Evolutionary conservation across 2,888 invertebrate species (phyloP), one percentile per base, ranked within the genome.

Genomic region (Sacculina carcini): DNA sequence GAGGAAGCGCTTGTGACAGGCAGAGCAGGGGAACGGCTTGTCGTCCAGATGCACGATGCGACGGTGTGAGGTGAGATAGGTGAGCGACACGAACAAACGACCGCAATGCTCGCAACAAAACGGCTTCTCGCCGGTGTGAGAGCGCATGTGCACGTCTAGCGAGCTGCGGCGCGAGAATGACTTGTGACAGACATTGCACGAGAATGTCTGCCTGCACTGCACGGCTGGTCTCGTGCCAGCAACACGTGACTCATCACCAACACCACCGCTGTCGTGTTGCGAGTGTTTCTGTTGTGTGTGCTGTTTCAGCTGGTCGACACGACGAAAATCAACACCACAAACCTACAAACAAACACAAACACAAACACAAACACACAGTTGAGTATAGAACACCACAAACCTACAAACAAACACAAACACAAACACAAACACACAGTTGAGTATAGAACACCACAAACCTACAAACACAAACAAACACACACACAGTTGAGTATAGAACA

Each of bases 101-200:
- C 42, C 42, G 26, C 42, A 42, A 16, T 26, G n/a, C 26, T 42
- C 42, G 42, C 42, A 42, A 16, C 42, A 42, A 28, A n/a, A 42
- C n/a, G 42, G 42, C 26, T 28, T 24, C 42, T 42, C 42, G 42
- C 42, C 42, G 7, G 42, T 42, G 42, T 42, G 42, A 14, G 28
- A 24, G 42, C 42, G 42, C 42, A n/a, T 24, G 42, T 42, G 42
- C 42, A 42, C 42, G n/a, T 42, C 28, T 12, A 42, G 42, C 26
- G 42, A 42, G n/a, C 16, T 28, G 26, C 28, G 26, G 26, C 42
- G 42, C 42, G 28, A 26, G 42, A 26, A 42, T 9, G 42, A 42
- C 42, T 42, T 42, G 24, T 24, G 5, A 28, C 42, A 42, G 42
- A n/a, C 26, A 16, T 12, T 28, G 42, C 28, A 28, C 5, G 42